phyloP scores from a whole-genome alignment of 2,113 vertebrate species.

The Dromaius novaehollandiae region DNA sequence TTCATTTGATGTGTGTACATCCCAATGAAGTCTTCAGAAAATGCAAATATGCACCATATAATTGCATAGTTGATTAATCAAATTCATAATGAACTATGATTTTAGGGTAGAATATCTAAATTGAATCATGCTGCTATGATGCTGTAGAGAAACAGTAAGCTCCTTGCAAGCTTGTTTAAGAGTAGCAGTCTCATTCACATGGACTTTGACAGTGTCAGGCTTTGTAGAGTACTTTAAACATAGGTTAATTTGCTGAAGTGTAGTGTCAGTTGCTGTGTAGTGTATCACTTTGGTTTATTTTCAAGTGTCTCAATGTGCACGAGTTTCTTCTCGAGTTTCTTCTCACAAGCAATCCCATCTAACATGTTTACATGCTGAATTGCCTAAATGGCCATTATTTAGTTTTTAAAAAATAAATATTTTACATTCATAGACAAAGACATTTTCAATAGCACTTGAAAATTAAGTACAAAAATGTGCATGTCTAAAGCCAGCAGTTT shows the following conservation, averaged over 20 bases:
- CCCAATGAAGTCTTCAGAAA: not conserved
- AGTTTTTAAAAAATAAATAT: conserved; percentile 30
- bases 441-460: conserved; percentile 41
- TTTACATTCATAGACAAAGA: conserved; percentile 24
- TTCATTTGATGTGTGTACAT: not conserved
- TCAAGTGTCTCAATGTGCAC: fast-evolving
- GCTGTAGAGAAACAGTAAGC: not conserved
- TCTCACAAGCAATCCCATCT: not conserved
- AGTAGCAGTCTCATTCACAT: not conserved
- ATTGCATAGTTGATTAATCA: not conserved
- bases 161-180: not conserved
- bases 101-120: not conserved
- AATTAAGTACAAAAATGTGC: conserved; percentile 6
- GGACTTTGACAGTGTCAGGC: not conserved
- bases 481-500: not conserved
- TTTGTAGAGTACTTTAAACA: fast-evolving
- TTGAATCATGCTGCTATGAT: not conserved
- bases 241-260: not conserved
- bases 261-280: not conserved
- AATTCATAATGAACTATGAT: not conserved
- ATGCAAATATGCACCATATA: fast-evolving
- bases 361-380: not conserved
- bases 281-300: not conserved
- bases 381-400: not conserved
- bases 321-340: not conserved